Conservation (phyloP, 1,140 invertebrate species). For the Habropoda laboriosa region DNA sequence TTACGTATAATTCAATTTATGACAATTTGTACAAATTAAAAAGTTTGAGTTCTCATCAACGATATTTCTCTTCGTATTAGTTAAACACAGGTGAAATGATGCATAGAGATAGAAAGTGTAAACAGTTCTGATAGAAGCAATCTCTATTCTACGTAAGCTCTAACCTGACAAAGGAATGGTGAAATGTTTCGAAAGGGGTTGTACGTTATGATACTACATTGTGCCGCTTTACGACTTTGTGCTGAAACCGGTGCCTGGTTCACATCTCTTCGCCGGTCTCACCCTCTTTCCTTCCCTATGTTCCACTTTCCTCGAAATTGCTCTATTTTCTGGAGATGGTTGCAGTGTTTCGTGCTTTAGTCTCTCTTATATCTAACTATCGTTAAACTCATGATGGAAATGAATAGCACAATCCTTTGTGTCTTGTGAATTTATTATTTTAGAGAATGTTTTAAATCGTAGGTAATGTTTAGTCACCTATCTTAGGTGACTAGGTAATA, state of each 20-base stretch:
- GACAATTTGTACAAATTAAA: too few species aligned
- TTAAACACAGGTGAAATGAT: not conserved
- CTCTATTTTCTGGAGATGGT: constrained; percentile 47
- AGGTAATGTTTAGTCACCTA: too few species aligned
- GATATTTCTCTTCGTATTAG: not conserved
- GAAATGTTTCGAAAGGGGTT: constrained; percentile 26
- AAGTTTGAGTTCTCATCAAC: too few species aligned
- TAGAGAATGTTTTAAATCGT: too few species aligned
- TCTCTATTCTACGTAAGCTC: constrained; percentile 21
- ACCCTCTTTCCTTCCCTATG: constrained; percentile 4
- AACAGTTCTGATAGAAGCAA: constrained; percentile 14
- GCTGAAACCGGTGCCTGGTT: constrained; percentile 43
- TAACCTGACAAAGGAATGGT: constrained; percentile 5
- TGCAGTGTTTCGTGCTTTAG: not conserved
- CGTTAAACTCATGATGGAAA: not conserved
- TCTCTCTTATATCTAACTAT: not conserved
- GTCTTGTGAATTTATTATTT: not conserved
- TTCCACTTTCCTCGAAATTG: constrained; percentile 38
- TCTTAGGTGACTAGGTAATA: too few species aligned
- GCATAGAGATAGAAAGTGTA: not conserved
- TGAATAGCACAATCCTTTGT: not conserved
- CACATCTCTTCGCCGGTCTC: constrained; percentile 31
- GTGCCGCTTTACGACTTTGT: constrained; percentile 65
- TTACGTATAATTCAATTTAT: too few species aligned
- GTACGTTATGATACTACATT: constrained; percentile 61